Conservation (phyloP, 2,113 vertebrate genomes). For the Alexandromys fortis region DNA sequence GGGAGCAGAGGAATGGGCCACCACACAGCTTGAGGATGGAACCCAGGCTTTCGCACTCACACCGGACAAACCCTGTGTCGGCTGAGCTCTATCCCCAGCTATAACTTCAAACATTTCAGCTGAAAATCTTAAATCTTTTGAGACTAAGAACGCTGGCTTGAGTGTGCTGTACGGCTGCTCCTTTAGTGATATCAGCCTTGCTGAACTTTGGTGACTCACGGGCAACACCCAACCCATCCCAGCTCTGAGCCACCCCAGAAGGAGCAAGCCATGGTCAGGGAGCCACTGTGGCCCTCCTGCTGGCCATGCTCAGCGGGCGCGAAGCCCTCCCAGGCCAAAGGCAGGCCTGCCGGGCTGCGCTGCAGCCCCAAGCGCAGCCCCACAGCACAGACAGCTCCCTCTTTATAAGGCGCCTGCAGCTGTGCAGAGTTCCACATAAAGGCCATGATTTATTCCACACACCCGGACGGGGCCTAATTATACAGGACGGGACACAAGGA, state of each 20-base stretch:
- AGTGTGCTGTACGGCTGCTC: background rate
- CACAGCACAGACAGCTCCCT: conserved; percentile 83
- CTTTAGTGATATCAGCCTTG: too few species aligned
- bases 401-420: conserved; percentile 87
- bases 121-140: conserved; percentile 20
- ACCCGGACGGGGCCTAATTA: conserved; percentile 84
- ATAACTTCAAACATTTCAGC: background rate
- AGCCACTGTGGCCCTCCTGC: background rate
- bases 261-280: too few species aligned
- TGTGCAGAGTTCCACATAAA: conserved; percentile 85
- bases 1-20: background rate
- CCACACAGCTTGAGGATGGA: background rate
- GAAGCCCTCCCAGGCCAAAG: background rate
- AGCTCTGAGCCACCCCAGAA: background rate
- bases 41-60: background rate
- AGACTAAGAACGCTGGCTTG: background rate
- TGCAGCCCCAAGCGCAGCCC: conserved; percentile 29
- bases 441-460: conserved; percentile 83
- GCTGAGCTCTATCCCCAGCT: background rate
- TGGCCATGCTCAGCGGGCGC: background rate
- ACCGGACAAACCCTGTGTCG: background rate
- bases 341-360: conserved; percentile 49
- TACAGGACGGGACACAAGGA: conserved; percentile 85
- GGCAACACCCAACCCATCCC: background rate
- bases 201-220: background rate